Evolutionary conservation across 2,888 invertebrate genomes (phyloP).

Genomic region (Sipha maydis): DNA sequence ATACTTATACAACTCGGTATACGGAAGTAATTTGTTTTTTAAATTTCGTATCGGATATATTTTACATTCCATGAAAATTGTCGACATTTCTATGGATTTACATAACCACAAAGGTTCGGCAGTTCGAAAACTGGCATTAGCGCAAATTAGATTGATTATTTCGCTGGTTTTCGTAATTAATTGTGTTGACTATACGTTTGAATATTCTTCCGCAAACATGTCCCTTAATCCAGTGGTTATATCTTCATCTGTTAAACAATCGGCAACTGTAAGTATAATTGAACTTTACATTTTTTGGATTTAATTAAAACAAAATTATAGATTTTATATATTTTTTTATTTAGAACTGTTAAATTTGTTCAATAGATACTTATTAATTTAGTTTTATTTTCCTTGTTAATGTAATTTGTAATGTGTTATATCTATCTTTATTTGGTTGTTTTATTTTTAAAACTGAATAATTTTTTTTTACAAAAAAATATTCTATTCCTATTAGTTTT

Average conservation of each 20-base stretch:
- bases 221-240: slow-evolving; percentile 78
- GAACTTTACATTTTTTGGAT: not conserved
- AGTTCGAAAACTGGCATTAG: slow-evolving; percentile 49
- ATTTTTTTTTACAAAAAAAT: too few species aligned
- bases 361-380: too few species aligned
- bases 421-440: too few species aligned
- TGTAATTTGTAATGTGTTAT: too few species aligned
- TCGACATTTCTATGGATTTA: slow-evolving; percentile 53
- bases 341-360: too few species aligned
- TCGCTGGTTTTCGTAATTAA: not conserved
- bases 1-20: not conserved
- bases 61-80: slow-evolving; percentile 50
- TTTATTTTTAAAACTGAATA: too few species aligned
- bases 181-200: not conserved
- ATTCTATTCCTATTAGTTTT: too few species aligned
- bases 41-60: slow-evolving; percentile 41
- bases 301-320: too few species aligned
- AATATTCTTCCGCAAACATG: slow-evolving; percentile 63
- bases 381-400: too few species aligned
- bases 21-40: not conserved
- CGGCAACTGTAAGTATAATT: slow-evolving; percentile 78
- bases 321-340: too few species aligned
- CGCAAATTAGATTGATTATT: slow-evolving; percentile 32
- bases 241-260: slow-evolving; percentile 84
- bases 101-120: slow-evolving; percentile 59